Percentiles rank a stretch among this genome's conserved stretches.
phyloP scores from a whole-genome alignment of 2,113 vertebrate species.

The Melanocharis versteri region DNA sequence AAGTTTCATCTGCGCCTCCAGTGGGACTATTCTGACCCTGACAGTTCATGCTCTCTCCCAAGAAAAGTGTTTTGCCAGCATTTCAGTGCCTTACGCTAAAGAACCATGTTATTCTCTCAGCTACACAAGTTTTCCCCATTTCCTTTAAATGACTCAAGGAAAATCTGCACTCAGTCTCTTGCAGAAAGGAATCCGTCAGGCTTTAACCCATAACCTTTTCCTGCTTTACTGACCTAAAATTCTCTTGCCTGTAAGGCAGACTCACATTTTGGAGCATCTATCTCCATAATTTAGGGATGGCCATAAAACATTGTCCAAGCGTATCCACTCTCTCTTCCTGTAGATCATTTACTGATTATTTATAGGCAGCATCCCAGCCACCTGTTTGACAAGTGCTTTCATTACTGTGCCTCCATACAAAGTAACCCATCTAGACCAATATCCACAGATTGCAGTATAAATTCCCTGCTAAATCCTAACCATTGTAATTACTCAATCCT shows the following conservation, averaged over 20 bases:
- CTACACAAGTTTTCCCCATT: not conserved
- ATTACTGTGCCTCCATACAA: not conserved
- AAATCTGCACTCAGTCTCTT: not conserved
- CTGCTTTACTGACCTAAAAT: not conserved
- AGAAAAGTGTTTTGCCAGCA: not conserved
- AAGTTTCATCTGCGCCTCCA: not conserved
- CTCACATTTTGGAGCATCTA: not conserved
- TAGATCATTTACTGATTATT: not conserved
- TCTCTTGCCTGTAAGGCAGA: not conserved
- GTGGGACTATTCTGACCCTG: not conserved
- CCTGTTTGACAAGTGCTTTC: not conserved
- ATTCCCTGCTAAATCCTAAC: conserved; percentile 12
- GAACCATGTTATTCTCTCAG: not conserved
- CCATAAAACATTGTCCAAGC: not conserved
- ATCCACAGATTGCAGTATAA: not conserved
- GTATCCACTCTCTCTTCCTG: not conserved
- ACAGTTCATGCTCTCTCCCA: not conserved
- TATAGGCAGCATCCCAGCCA: not conserved
- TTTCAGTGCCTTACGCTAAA: not conserved
- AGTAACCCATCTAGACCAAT: not conserved
- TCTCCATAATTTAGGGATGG: not conserved
- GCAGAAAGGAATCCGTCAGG: not conserved
- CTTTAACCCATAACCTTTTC: not conserved
- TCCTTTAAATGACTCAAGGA: not conserved
- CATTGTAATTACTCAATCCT: conserved; percentile 41